Base-by-base conservation (phyloP, 2,888 invertebrate genomes). In the Dicyrtomina minuta region DNA sequence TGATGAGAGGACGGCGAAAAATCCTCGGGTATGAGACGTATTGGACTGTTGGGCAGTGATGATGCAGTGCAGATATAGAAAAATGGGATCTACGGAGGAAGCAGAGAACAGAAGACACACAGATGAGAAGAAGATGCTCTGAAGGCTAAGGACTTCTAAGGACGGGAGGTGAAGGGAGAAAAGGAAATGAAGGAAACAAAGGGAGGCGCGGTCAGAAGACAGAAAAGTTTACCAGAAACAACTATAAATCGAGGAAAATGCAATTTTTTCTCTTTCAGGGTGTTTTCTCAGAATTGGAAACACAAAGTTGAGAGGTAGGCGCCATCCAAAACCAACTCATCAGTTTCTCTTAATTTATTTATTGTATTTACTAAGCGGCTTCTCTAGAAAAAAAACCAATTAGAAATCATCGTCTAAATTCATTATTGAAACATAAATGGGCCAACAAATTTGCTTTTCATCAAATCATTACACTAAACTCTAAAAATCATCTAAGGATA, bases 331-430 rank as follows among this genome's bases (percentile, higher is more conserved):
- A 68, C 68, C 61, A 68, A 68, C 68, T 68, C 61, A 68, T 68
- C 68, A 68, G 51, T 68, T 62, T 56, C 62, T 62, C 55, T 62
- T 68, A 68, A 68, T 68, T 62, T 68, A 68, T 68, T 68, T 68
- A 68, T 68, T 68, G 68, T 68, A 68, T 68, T 68, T 68, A 44
- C 62, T 43, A 53, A 68, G 62, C 68, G 62, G 68, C 53, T 43
- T 68, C n/a, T 33, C 33, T 5, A 33, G 33, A 33, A 22, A 41
- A 41, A 67, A 51, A 62, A 27, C 58, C 33, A 58, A 39, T 58
- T 39, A 39, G 20, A 58, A 58, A 58, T 58, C 41, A 58, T 58
- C 41, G 39, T 41, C 39, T 39, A 41, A 58, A 58, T 41, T 41
- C 56, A 56, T 58, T 58, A 58, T 58, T 53, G 22, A 53, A 53